These are phyloP conservation scores for Temnothorax rugatulus DNA, from an alignment of 2,888 invertebrate genomes.

Conservation along the genomic window DNA sequence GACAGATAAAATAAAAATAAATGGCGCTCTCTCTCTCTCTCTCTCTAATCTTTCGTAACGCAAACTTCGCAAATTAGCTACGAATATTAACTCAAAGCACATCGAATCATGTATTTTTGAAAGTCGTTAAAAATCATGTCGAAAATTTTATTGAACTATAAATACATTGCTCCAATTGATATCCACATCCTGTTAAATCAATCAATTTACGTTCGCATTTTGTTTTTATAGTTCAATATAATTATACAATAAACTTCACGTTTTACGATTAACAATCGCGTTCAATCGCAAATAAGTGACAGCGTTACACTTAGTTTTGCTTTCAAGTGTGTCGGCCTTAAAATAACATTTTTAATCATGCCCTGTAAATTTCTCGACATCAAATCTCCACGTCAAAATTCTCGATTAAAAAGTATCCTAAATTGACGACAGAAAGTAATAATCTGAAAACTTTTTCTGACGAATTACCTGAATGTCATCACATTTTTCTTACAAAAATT, in stretches of 20 bases:
- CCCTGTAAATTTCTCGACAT: neutral
- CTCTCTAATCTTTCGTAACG: neutral
- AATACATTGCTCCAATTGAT: neutral
- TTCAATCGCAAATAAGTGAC: neutral
- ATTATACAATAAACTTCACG: neutral
- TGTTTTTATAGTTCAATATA: neutral
- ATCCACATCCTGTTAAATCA: neutral
- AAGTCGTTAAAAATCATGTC: neutral
- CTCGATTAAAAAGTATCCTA: neutral
- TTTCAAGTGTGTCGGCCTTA: neutral
- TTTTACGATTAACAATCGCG: neutral
- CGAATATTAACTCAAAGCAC: neutral
- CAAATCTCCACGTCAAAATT: neutral
- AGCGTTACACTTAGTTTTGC: neutral
- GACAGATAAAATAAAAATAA: neutral
- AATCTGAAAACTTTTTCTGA: neutral
- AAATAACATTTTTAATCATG: conserved; percentile 1
- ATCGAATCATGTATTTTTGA: neutral
- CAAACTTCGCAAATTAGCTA: neutral
- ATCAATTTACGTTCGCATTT: conserved; percentile 14
- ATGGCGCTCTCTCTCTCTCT: no score
- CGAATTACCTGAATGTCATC: neutral
- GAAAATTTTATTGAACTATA: neutral
- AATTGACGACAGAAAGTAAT: neutral
- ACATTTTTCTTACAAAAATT: neutral